Base-by-base conservation (phyloP, 2,888 invertebrate species). In the Blera fallax region DNA sequence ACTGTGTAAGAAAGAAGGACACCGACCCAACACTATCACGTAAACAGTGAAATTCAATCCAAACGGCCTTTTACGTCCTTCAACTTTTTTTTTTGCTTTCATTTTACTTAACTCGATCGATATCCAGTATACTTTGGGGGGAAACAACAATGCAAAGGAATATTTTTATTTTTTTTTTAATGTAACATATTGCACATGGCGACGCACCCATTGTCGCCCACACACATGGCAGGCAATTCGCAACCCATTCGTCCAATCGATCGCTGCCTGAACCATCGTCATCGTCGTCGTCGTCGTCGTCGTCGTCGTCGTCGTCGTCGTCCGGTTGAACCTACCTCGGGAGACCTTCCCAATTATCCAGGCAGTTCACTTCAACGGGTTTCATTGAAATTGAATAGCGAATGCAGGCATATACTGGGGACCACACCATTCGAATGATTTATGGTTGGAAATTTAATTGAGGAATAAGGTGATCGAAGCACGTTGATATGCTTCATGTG, bases 21-120 rank as follows among this genome's bases (percentile, higher is more conserved):
- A 85, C 85, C 85, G 85, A 85, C 80, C 79, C 65, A 85, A 85
- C 84, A 80, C 84, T 67, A 58, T 77, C 70, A 62, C 65, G 76
- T 80, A 85, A 76, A 72, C 80, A 81, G 72, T 81, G 85, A 85
- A 85, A 85, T 67, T 67, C 85, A 85, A 85, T 77, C 76, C 60
- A 76, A 69, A 81, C 80, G 77, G 81, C 85, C 85, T 85, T 80
- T 85, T 72, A 77, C 85, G 85, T 85, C 85, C 85, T 85, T 85
- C 80, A 80, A 29, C 54, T 64, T 56, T 64, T 52, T 45, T 32
- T 70, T 56, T 18, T 27, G 56, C 32, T 18, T 27, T 58, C 24
- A 14, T 45, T 69, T 70, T 45, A 24, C n/a, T 32, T 48, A 34
- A 48, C 34, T 37, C 70, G 45, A 58, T 72, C 45, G 32, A 70